phyloP scores from a whole-genome alignment of 2,113 vertebrate genomes.

The Vanacampus margaritifer region DNA sequence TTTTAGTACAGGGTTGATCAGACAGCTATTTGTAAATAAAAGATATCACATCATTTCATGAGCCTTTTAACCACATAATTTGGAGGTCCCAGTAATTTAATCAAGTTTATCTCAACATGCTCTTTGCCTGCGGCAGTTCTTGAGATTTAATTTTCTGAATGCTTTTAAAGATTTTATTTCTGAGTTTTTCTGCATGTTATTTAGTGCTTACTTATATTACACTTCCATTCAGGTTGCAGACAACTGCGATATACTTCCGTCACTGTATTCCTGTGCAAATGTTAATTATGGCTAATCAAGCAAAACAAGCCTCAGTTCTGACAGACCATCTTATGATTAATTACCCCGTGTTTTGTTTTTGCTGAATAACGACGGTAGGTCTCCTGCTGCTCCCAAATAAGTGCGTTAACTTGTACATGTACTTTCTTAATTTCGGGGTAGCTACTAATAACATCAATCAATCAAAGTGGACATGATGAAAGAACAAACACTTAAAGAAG shows the following conservation, averaged over 20 bases:
- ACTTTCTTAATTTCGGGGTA: neutral
- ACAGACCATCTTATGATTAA: slow-evolving; percentile 40
- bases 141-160: slow-evolving; percentile 12
- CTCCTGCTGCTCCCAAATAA: slow-evolving; percentile 5
- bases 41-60: slow-evolving; percentile 17
- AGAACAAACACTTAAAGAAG: neutral
- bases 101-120: slow-evolving; percentile 18
- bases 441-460: neutral
- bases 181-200: neutral
- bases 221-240: slow-evolving; percentile 12
- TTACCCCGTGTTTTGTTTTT: slow-evolving; percentile 23
- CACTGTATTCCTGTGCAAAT: slow-evolving; percentile 13
- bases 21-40: slow-evolving; percentile 3
- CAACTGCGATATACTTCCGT: slow-evolving; percentile 23
- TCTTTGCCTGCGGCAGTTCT: neutral
- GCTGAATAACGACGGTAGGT: slow-evolving; percentile 24
- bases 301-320: slow-evolving; percentile 28
- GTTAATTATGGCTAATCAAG: slow-evolving; percentile 35
- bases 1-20: neutral
- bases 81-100: slow-evolving; percentile 9
- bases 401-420: slow-evolving; percentile 12
- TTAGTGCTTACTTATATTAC: neutral
- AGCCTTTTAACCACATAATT: slow-evolving; percentile 4
- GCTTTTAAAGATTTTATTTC: slow-evolving; percentile 3
- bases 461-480: slow-evolving; percentile 1